These are phyloP conservation scores for Caradrina clavipalpis DNA, from an alignment of 2,888 invertebrate species.

Conservation along the genomic window DNA sequence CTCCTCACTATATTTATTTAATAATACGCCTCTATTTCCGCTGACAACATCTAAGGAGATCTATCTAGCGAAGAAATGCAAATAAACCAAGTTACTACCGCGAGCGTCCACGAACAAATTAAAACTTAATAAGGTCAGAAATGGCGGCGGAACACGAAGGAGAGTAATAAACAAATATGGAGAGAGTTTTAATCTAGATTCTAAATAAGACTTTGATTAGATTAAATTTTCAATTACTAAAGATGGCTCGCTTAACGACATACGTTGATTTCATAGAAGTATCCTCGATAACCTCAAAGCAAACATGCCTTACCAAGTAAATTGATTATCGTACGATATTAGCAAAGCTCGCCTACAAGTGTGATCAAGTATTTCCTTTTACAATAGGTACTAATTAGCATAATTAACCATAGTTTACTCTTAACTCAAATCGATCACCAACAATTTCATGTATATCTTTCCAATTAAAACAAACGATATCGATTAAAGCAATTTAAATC, in stretches of 20 bases:
- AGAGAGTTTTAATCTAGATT: constrained; percentile 18
- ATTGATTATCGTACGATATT: constrained; percentile 32
- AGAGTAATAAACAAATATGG: constrained; percentile 27
- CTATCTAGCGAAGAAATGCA: constrained; percentile 63
- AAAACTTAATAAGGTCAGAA: constrained; percentile 41
- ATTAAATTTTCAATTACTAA: constrained; percentile 30
- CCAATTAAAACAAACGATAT: constrained; percentile 69
- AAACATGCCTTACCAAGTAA: constrained; percentile 33
- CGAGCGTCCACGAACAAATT: constrained; percentile 42
- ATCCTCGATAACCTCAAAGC: constrained; percentile 17
- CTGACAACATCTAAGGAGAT: constrained; percentile 68
- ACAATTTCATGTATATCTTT: constrained; percentile 57
- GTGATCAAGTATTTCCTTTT: constrained; percentile 33
- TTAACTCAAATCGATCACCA: constrained; percentile 51
- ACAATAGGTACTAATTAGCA: constrained; percentile 29
- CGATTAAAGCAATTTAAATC: constrained; percentile 76
- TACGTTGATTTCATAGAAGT: constrained; percentile 17
- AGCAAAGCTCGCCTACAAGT: neutral
- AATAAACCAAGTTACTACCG: constrained; percentile 51
- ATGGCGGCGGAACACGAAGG: neutral
- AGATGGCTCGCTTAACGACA: constrained; percentile 17
- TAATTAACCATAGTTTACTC: constrained; percentile 23
- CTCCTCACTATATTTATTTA: constrained; percentile 70
- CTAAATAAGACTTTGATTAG: constrained; percentile 9
- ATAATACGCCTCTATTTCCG: constrained; percentile 75